Evolutionary conservation across 1,140 invertebrate species (phyloP).

Genomic region (Thereuonema tuberculata): DNA sequence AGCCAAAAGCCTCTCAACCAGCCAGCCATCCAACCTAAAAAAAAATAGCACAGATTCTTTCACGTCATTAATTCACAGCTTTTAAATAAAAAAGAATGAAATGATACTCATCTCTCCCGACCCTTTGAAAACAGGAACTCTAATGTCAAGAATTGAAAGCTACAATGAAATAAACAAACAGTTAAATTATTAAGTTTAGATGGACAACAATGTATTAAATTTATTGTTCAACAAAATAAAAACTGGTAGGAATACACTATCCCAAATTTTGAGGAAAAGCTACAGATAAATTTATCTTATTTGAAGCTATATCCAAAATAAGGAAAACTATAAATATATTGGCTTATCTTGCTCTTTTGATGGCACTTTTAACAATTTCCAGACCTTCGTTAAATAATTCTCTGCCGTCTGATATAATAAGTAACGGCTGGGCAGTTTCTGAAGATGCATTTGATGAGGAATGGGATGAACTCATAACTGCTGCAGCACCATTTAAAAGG

Average conservation of each 20-base stretch:
- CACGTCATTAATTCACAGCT: too few species aligned
- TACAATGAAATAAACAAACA: slow-evolving; percentile 20
- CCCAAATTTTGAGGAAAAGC: background rate
- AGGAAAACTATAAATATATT: slow-evolving; percentile 90
- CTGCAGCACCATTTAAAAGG: slow-evolving; percentile 53
- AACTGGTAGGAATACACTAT: too few species aligned
- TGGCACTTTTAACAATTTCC: slow-evolving; percentile 55
- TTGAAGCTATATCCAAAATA: slow-evolving; percentile 83
- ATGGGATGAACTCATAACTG: slow-evolving; percentile 19
- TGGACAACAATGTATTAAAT: background rate
- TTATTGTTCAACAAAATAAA: too few species aligned
- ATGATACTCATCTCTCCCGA: slow-evolving; percentile 36
- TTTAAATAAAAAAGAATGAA: too few species aligned
- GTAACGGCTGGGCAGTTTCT: slow-evolving; percentile 66
- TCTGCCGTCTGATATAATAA: slow-evolving; percentile 89
- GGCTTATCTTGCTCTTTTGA: slow-evolving; percentile 58
- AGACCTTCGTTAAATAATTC: slow-evolving; percentile 82
- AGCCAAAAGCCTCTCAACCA: too few species aligned
- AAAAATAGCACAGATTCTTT: too few species aligned
- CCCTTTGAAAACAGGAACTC: slow-evolving; percentile 48
- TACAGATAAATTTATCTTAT: slow-evolving; percentile 47
- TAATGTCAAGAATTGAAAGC: slow-evolving; percentile 84
- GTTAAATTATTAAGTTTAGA: background rate
- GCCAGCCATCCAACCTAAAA: too few species aligned
- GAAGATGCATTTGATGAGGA: slow-evolving; percentile 18